Conservation (phyloP, 2,113 vertebrate genomes). For the Ardeotis arabs region DNA sequence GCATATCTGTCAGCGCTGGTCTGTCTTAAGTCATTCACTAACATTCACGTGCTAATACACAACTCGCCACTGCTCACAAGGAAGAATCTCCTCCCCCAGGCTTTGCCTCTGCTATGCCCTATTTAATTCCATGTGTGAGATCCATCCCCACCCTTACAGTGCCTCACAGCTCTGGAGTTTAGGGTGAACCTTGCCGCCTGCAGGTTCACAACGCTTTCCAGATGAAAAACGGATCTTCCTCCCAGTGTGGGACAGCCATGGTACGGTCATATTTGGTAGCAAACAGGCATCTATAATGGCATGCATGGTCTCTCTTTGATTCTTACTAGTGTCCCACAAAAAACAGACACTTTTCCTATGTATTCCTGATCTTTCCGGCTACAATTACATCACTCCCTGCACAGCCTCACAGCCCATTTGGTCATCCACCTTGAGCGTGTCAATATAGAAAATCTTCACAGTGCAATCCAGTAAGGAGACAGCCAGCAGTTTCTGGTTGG, state of each 20-base stretch:
- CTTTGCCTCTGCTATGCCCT: not conserved
- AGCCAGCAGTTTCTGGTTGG: slow-evolving; percentile 87
- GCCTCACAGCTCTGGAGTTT: not conserved
- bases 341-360: not conserved
- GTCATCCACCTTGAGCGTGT: slow-evolving; percentile 87
- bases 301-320: not conserved
- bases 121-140: not conserved
- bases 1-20: not conserved
- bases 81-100: not conserved
- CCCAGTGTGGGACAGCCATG: not conserved
- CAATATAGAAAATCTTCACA: slow-evolving; percentile 92
- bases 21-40: not conserved
- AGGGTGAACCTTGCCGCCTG: not conserved
- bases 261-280: not conserved
- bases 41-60: not conserved
- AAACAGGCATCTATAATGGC: not conserved
- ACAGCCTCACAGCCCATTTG: not conserved
- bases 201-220: not conserved
- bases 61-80: not conserved
- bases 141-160: not conserved
- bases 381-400: not conserved
- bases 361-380: not conserved
- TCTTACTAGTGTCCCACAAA: not conserved
- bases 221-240: not conserved
- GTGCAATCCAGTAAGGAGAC: slow-evolving; percentile 93